Base-by-base conservation (phyloP, 2,888 invertebrate species). In the Nomada lathburiana region DNA sequence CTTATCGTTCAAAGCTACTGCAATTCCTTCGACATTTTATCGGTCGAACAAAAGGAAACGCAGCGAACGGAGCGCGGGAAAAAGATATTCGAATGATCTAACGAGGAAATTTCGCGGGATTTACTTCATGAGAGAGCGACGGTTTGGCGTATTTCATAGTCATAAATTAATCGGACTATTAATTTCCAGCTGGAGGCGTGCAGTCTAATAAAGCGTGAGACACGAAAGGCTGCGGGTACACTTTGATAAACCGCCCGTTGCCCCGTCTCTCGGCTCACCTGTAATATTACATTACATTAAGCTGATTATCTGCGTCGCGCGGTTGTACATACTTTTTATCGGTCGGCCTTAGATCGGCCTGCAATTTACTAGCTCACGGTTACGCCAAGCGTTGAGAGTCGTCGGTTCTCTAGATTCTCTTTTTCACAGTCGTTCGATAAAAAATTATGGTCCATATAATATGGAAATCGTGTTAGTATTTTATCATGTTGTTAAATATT, bases 141-240 rank as follows among this genome's bases (percentile, higher is more conserved):
- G 62, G 7, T 16, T 74, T n/a, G 69, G 55, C 29, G 59, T 70
- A 74, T 64, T 74, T 65, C 36, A 65, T 64, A 63, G 68, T 77
- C 87, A 75, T 88, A 88, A 88, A 88, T 86, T 88, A 85, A 88
- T 86, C 86, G 80, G 63, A 73, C 65, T 78, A 80, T 88, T 88
- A 88, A 88, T 88, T 88, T 78, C 59, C 77, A 82, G 70, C 80
- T 53, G 70, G 69, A 73, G 60, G 69, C 71, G 79, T 67, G 86
- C 88, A 84, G 87, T 88, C 86, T 85, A 88, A 88, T 88, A 88
- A 88, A 88, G 85, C 88, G 88, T 88, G 88, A 84, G 88, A 88
- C 84, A 87, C 82, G 88, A 88, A 88, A 82, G 85, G 86, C 85
- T 87, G 88, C 74, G 65, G 87, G 76, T 84, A 77, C 81, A 80